A percentile compares a stretch with the other conserved stretches of the same genome.
Conservation (phyloP, 2,888 invertebrate species). For the Bombyx huttoni region DNA sequence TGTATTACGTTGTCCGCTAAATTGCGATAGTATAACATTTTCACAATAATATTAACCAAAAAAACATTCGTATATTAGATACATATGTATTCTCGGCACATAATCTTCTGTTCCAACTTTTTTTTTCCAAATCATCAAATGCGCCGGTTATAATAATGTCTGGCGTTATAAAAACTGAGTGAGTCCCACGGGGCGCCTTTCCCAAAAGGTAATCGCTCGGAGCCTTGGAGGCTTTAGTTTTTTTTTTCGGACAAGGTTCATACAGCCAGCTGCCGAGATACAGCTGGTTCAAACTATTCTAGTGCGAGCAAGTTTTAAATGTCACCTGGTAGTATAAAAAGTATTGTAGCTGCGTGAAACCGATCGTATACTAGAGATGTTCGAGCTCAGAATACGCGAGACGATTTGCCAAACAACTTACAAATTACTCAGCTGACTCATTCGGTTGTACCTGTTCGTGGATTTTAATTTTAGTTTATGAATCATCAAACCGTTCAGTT, state of each 20-base stretch:
- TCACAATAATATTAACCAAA: too few species aligned
- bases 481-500: not conserved
- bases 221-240: slow-evolving; percentile 32
- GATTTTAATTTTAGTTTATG: not conserved
- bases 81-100: too few species aligned
- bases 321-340: slow-evolving; percentile 3
- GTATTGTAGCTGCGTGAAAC: not conserved
- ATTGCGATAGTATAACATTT: too few species aligned
- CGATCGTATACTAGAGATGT: too few species aligned
- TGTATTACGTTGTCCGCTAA: not conserved
- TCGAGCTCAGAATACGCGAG: too few species aligned
- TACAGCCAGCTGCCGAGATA: slow-evolving; percentile 53
- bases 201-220: slow-evolving; percentile 56
- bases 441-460: not conserved
- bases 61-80: too few species aligned
- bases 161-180: slow-evolving; percentile 42
- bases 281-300: slow-evolving; percentile 40
- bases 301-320: slow-evolving; percentile 3
- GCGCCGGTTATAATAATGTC: slow-evolving; percentile 47
- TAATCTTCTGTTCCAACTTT: slow-evolving; percentile 8
- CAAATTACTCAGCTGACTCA: not conserved
- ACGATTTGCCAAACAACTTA: not conserved
- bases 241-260: slow-evolving; percentile 46
- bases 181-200: slow-evolving; percentile 48
- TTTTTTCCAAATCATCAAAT: slow-evolving; percentile 43